phyloP scores from a whole-genome alignment of 1,140 invertebrate genomes.

The Babylonia areolata region DNA sequence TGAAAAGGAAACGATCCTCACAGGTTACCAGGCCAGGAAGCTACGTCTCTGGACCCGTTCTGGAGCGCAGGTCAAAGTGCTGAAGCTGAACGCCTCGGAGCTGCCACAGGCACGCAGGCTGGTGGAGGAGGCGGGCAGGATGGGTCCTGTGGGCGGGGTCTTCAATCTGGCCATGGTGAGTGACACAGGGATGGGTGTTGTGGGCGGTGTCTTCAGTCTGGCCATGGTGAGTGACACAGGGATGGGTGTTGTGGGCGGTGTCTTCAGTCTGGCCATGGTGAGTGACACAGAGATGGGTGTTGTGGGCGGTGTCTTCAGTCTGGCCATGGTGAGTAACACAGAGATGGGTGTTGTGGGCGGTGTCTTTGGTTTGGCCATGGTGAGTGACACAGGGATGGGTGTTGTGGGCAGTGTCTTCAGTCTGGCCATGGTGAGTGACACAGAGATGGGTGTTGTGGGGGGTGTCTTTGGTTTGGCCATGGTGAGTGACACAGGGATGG shows the following conservation, averaged over 20 bases:
- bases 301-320: no score
- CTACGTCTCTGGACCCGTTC: conserved; percentile 57
- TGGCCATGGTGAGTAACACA: no score
- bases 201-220: conserved; percentile 68
- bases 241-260: conserved; percentile 88
- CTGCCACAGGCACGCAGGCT: conserved; percentile 84
- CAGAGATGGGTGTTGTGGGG: conserved; percentile 87
- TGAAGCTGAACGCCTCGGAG: conserved; percentile 82
- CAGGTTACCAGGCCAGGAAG: conserved; percentile 87
- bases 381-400: conserved; percentile 77
- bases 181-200: no score
- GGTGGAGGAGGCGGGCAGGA: conserved; percentile 81
- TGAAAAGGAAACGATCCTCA: conserved; percentile 74
- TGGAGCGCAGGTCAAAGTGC: conserved; percentile 85
- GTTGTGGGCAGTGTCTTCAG: conserved; percentile 83
- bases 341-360: no score
- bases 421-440: conserved; percentile 83
- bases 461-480: conserved; percentile 94
- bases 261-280: conserved; percentile 95
- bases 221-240: conserved; percentile 84
- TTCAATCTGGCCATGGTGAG: conserved; percentile 94
- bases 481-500: conserved; percentile 78
- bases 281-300: conserved; percentile 56
- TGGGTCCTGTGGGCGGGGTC: conserved; percentile 87
- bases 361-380: no score